Percentiles rank a stretch among this genome's conserved stretches.
phyloP scores from a whole-genome alignment of 2,888 invertebrate genomes.

The Polyploca ridens region DNA sequence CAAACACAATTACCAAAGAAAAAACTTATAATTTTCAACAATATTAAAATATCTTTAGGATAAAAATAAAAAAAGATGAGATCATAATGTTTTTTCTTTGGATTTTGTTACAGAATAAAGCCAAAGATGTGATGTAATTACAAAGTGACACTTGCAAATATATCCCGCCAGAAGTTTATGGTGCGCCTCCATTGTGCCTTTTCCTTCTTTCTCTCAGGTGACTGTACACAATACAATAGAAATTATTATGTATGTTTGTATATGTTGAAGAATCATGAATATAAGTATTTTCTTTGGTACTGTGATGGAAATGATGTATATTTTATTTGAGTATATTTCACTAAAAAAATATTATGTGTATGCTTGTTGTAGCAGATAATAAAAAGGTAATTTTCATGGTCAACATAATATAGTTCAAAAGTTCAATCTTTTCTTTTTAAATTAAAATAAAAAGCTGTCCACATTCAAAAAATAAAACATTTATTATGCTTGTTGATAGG shows the following conservation, averaged over 20 bases:
- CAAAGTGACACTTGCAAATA: constrained; percentile 82
- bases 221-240: constrained; percentile 65
- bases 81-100: constrained; percentile 68
- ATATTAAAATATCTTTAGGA: not conserved
- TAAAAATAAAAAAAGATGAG: not conserved
- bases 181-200: constrained; percentile 84
- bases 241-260: constrained; percentile 27
- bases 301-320: constrained; percentile 37
- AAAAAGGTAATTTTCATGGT: too few species aligned
- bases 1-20: constrained; percentile 78
- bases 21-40: constrained; percentile 49
- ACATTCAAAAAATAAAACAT: too few species aligned
- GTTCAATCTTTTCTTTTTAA: too few species aligned
- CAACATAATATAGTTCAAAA: too few species aligned
- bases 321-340: not conserved
- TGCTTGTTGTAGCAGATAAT: not conserved
- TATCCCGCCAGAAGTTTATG: constrained; percentile 83
- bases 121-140: constrained; percentile 44
- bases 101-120: constrained; percentile 31
- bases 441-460: too few species aligned
- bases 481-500: too few species aligned
- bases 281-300: constrained; percentile 64
- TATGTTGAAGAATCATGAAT: constrained; percentile 10
- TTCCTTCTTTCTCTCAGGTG: constrained; percentile 79
- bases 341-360: not conserved